Base-by-base conservation (phyloP, 1,140 invertebrate species). In the Bombus confusus region DNA sequence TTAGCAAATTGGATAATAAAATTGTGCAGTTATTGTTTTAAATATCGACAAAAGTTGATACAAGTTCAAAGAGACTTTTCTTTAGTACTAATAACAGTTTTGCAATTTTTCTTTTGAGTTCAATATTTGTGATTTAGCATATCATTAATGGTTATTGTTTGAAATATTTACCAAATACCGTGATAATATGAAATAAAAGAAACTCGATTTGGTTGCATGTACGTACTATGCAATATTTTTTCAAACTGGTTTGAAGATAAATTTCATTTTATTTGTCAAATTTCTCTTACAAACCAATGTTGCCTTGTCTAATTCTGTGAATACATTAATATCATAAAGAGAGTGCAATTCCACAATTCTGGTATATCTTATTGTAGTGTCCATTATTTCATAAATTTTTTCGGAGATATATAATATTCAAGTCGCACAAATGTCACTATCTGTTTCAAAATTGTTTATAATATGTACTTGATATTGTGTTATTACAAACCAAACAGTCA, bases 81-180 rank as follows among this genome's bases (percentile, higher is more conserved):
- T 66, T 62, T 57, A 47, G 13, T 62, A 41, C 62, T 66, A 69
- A 57, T 86, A 84, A 86, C 85, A 86, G 74, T 83, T 85, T 88
- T 83, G 83, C 57, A 69, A 81, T 86, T 86, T 89, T 76, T 76
- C 78, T 88, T 39, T 82, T 85, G 79, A 89, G 59, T 82, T 77
- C 28, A 86, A 59, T 69, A 85, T 43, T 78, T 89, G 90, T 91
- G 85, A 91, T 89, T 86, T 89, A 91, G 90, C 80, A 76, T 89
- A 88, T 90, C 64, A 86, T 86, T 86, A 71, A 87, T 71, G 80
- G 85, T 85, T 86, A 83, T 77, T 82, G 69, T 82, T 79, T 86
- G 73, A 66, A 77, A 86, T 84, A 80, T 91, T 83, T 87, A 86
- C 76, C 82, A 62, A 84, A 74, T 82, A 59, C 31, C 69, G 72